Evolutionary conservation across 2,888 invertebrate genomes (phyloP), one percentile per base, ranked within the genome.

Genomic region (Stegophylla sp.): DNA sequence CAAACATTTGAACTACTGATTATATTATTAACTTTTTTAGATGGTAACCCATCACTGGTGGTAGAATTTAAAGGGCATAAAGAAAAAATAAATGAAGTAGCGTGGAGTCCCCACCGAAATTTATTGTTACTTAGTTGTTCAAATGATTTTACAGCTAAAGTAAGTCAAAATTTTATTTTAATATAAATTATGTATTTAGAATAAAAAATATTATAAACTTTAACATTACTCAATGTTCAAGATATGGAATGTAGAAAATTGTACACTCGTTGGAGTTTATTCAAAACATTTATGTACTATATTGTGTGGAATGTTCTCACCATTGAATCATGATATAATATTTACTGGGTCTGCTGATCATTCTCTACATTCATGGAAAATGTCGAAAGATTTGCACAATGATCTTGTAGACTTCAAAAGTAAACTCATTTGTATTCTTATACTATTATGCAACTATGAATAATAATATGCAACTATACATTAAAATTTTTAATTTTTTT

Each of bases 21-120:
- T 73, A 73, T 15, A 53, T 23, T 59, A 45, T 28, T 53, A 51
- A 34, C n/a, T 67, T 81, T 61, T 82, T 48, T 26, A 83, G 83
- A 74, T 82, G 82, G 79, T 15, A 61, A 28, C n/a, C 79, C 79
- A 2, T 41, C 48, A 23, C 26, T 83, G 9, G 82, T 84, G 26
- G 84, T 83, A 20, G 85, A 84, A 26, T 83, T 86, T 17, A 84
- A 83, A 66, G 88, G 88, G 0, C 93, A 93, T 85, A 86, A 84
- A 41, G 86, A 86, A 0, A 85, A 89, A 51, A 89, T 92, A 28
- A 88, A 90, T 1, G 88, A 89, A 71, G 84, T 92, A 9, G 87
- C 88, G 0, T 94, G 93, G 93, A 92, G 89, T 86, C 91, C 92
- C 0, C 92, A 92, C 85, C 85, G 87, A 2, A 91, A 91, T 81